A percentile compares a stretch with the other conserved stretches of the same genome.
Evolutionary conservation across 2,797 vertebrate genomes (phyloP).

Genomic region (Miichthys miiuy): DNA sequence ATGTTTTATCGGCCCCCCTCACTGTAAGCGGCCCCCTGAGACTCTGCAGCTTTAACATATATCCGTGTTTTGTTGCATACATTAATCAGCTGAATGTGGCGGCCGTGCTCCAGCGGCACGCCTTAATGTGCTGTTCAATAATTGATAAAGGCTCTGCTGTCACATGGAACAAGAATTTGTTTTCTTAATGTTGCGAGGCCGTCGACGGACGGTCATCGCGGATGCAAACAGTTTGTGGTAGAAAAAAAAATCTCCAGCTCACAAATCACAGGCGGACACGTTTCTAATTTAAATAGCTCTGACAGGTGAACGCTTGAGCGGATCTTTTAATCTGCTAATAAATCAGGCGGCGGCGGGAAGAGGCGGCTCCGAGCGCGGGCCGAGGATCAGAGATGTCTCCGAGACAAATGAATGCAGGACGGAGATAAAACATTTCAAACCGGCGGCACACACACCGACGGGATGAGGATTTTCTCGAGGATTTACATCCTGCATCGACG

Average conservation of each 20-base stretch:
- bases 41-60: constrained; percentile 16
- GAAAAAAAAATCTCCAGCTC: constrained; percentile 78
- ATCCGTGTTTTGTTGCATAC: constrained; percentile 46
- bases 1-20: constrained; percentile 37
- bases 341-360: constrained; percentile 78
- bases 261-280: constrained; percentile 86
- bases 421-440: constrained; percentile 29
- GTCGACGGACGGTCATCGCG: constrained; percentile 66
- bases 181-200: constrained; percentile 84
- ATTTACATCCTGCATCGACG: constrained; percentile 32
- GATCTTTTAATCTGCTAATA: constrained; percentile 86
- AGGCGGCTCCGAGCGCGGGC: constrained; percentile 3
- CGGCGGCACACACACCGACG: constrained; percentile 18
- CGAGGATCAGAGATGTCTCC: constrained; percentile 41
- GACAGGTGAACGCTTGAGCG: constrained; percentile 85
- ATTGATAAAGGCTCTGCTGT: constrained; percentile 79
- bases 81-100: constrained; percentile 54
- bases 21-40: neutral
- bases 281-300: constrained; percentile 84
- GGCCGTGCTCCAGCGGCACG: constrained; percentile 48
- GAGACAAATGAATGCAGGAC: constrained; percentile 51
- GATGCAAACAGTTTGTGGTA: constrained; percentile 75
- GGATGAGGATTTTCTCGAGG: constrained; percentile 31
- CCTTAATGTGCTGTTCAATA: constrained; percentile 79
- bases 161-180: constrained; percentile 78